Evolutionary conservation across 2,113 vertebrate species (phyloP).

Genomic region (Sakesphorus luctuosus): DNA sequence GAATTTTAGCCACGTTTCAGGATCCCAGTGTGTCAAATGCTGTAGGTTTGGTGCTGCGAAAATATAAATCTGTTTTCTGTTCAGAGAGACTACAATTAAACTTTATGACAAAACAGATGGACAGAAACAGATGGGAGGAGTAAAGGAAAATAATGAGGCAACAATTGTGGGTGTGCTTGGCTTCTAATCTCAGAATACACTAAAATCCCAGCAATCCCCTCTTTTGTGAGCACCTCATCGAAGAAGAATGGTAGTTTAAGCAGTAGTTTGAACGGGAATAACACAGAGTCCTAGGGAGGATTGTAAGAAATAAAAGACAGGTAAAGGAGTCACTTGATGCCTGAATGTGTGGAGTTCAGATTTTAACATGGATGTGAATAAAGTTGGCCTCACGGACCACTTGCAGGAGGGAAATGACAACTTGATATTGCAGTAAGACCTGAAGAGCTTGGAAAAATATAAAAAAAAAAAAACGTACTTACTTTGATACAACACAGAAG

Average conservation of each 20-base stretch:
- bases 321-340: not conserved
- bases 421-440: not conserved
- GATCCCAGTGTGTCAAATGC: not conserved
- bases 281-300: not conserved
- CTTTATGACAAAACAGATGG: slow-evolving; percentile 42
- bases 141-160: slow-evolving; percentile 35
- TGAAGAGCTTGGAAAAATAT: not conserved
- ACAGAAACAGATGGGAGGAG: slow-evolving; percentile 44
- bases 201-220: not conserved
- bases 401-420: not conserved
- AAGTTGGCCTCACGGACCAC: not conserved
- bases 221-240: not conserved
- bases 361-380: not conserved
- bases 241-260: not conserved
- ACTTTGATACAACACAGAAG: not conserved
- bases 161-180: slow-evolving; percentile 24
- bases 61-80: not conserved
- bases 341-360: not conserved
- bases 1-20: not conserved
- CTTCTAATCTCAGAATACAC: not conserved
- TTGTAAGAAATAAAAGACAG: not conserved
- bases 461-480: not conserved
- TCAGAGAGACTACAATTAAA: not conserved
- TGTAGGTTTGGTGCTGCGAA: not conserved
- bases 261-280: not conserved